Evolutionary conservation across 2,797 vertebrate genomes (phyloP), one percentile per base, ranked within the genome.

Genomic region (Moxostoma hubbsi): DNA sequence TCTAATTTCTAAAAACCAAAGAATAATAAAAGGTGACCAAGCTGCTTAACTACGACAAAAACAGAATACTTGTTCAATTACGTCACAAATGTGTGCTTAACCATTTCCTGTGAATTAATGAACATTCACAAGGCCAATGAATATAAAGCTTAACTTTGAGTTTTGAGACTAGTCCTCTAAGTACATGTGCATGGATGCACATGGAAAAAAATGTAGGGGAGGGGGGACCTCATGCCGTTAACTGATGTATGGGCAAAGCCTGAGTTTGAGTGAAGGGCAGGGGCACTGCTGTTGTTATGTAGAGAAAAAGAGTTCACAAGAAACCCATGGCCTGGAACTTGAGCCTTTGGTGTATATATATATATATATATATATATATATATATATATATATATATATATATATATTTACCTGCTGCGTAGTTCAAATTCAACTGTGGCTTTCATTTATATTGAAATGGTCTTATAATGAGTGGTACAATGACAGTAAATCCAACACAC

Each of bases 261-360:
- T n/a, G 55, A 1, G 49, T 69, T 54, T 77, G 76, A 79, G 72
- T 79, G 79, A 83, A 79, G 69, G 49, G 59, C 50, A 53, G 69
- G 76, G 80, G 73, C 16, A 36, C 79, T 61, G 47, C 58, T 76
- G 68, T 70, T 83, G 73, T 83, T 77, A 59, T 66, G 49, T 46
- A 47, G 68, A 77, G 76, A 83, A 76, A 83, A 83, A 77, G 67
- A 72, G 65, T 77, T 70, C 57, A 77, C 62, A 59, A 36, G 63
- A 76, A 72, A 63, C 75, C 73, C 58, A 6, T 61, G 69, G 79
- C 79, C 63, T 51, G 53, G 63, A 77, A 75, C 75, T 69, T 61
- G 45, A 47, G 76, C 53, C 67, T 81, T 85, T 83, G 18, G 18
- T 18, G 1, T 18, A n/a, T n/a, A n/a, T n/a, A n/a, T n/a, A n/a